Percentiles rank a stretch among this genome's conserved stretches.
Evolutionary conservation across 2,113 vertebrate genomes (phyloP).

Genomic region (Phrynocephalus versicolor): DNA sequence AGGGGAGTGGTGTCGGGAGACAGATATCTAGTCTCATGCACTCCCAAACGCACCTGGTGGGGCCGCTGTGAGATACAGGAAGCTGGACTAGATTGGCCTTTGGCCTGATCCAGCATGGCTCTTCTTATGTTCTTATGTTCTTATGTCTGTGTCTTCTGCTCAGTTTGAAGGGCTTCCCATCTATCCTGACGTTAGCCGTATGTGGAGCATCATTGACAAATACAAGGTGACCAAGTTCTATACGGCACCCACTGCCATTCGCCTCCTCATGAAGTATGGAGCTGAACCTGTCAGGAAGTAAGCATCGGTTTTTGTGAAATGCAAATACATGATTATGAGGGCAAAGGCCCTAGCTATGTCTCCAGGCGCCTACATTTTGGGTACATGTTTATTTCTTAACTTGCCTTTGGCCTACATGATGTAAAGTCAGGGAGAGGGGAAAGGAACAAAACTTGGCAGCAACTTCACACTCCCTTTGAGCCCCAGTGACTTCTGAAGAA

Average conservation of each 20-base stretch:
- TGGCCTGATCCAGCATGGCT: no score
- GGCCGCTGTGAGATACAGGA: no score
- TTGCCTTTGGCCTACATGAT: not conserved
- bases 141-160: conserved; percentile 48
- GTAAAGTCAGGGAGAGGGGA: not conserved
- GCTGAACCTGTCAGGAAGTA: conserved; percentile 91
- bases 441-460: not conserved
- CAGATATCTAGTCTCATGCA: no score
- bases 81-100: no score
- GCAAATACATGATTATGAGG: not conserved
- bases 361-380: fast-evolving
- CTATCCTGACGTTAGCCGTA: conserved; percentile 87
- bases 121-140: no score
- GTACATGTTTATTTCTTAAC: not conserved
- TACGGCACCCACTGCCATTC: conserved; percentile 95
- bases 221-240: conserved; percentile 97
- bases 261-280: conserved; percentile 95
- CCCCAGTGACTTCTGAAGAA: not conserved
- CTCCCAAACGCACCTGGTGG: no score
- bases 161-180: conserved; percentile 98
- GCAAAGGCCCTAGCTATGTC: not conserved
- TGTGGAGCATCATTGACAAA: conserved; percentile 94
- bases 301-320: conserved; percentile 39
- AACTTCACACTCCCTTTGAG: not conserved
- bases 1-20: no score